phyloP scores from a whole-genome alignment of 2,113 vertebrate species.

The Rhadina sibilatrix region DNA sequence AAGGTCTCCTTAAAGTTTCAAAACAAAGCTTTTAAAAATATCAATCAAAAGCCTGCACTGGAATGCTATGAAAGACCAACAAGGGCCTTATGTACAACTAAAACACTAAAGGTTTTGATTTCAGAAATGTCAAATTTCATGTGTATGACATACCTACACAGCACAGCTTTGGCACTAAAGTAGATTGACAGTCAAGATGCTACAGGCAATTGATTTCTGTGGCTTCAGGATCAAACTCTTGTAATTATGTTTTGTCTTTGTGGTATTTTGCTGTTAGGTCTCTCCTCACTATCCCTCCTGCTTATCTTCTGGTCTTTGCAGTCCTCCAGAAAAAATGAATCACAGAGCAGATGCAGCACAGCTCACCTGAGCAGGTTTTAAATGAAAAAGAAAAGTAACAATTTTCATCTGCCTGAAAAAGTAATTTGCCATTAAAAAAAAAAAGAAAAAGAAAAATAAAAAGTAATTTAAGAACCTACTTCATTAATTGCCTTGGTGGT shows the following conservation, averaged over 20 bases:
- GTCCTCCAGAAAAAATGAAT: not conserved
- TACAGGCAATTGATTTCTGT: not conserved
- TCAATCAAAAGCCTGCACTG: not conserved
- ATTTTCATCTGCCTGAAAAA: slow-evolving; percentile 22
- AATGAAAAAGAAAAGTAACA: not conserved
- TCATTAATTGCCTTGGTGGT: slow-evolving; percentile 42
- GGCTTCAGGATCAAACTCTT: not conserved
- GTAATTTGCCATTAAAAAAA: not conserved
- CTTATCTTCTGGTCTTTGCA: not conserved
- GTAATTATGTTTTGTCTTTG: not conserved
- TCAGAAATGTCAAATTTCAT: not conserved
- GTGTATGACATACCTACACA: not conserved
- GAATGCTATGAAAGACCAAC: not conserved
- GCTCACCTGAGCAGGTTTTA: not conserved
- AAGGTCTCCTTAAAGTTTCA: not conserved
- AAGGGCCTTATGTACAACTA: not conserved
- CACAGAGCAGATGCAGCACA: not conserved
- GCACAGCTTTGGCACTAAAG: not conserved
- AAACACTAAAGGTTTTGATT: not conserved
- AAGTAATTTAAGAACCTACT: not conserved
- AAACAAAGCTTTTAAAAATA: not conserved
- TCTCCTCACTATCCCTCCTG: not conserved
- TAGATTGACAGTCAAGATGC: not conserved
- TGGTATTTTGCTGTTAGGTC: not conserved
- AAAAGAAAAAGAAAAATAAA: not conserved